A percentile compares a stretch with the other conserved stretches of the same genome.
These are phyloP conservation scores for Verasper variegatus DNA, from an alignment of 2,113 vertebrate genomes.

Conservation along the genomic window DNA sequence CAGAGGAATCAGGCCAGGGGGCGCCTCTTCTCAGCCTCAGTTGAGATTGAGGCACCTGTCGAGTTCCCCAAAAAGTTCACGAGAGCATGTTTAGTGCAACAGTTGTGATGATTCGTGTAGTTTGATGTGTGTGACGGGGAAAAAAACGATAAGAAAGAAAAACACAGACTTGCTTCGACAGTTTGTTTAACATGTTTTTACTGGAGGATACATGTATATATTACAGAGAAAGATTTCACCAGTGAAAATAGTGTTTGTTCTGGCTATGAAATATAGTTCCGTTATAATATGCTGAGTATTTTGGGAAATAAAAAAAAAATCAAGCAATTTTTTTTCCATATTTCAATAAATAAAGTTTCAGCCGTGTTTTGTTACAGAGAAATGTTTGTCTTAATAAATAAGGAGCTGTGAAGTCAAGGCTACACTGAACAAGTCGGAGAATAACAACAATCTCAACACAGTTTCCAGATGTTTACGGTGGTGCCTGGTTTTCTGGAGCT, in stretches of 20 bases:
- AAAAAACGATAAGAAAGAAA: conserved; percentile 45
- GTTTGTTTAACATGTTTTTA: conserved; percentile 69
- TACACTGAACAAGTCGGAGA: conserved; percentile 12
- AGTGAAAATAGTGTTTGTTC: conserved; percentile 71
- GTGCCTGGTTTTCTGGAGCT: neutral
- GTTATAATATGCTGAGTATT: conserved; percentile 26
- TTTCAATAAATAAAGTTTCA: conserved; percentile 79
- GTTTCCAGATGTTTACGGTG: neutral
- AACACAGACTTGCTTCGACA: conserved; percentile 56
- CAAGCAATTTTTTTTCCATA: conserved; percentile 37
- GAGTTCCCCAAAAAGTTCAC: conserved; percentile 36
- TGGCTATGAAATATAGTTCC: neutral
- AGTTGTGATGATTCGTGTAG: neutral
- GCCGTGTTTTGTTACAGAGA: conserved; percentile 20
- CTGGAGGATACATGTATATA: conserved; percentile 77
- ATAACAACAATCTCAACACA: conserved; percentile 27
- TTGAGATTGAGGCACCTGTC: conserved; percentile 42
- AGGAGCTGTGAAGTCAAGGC: conserved; percentile 28
- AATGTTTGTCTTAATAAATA: conserved; percentile 69
- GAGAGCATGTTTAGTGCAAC: neutral
- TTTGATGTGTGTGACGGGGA: neutral
- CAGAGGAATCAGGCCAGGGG: conserved; percentile 60
- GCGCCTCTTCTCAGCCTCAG: conserved; percentile 71
- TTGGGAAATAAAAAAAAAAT: too few relatives aligned
- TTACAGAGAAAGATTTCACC: conserved; percentile 78